A percentile compares a stretch with the other conserved stretches of the same genome.
These are phyloP conservation scores for Ennomos erosarius DNA, from an alignment of 2,888 invertebrate genomes.

Conservation along the genomic window DNA sequence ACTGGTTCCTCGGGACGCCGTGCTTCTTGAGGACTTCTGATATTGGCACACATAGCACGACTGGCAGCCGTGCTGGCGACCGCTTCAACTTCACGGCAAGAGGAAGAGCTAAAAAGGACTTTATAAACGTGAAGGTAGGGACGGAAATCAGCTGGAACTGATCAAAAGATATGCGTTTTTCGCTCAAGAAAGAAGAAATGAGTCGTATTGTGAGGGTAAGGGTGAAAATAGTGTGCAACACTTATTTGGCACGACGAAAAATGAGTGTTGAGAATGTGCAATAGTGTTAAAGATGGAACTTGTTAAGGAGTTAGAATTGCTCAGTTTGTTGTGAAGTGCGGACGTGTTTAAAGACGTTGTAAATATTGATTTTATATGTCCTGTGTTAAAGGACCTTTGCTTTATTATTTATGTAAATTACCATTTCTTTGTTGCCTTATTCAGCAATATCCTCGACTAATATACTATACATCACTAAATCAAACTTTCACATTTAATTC, in stretches of 20 bases:
- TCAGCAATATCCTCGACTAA: slow-evolving; percentile 51
- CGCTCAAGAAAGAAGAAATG: background rate
- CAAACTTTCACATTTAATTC: slow-evolving; percentile 67
- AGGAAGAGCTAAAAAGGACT: slow-evolving; percentile 23
- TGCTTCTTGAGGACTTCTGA: slow-evolving; percentile 84
- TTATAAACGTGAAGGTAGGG: no score
- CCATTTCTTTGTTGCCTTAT: slow-evolving; percentile 60
- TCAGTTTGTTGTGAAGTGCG: slow-evolving; percentile 46
- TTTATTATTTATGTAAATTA: slow-evolving; percentile 52
- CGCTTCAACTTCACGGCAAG: slow-evolving; percentile 60
- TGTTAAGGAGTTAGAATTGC: slow-evolving; percentile 33
- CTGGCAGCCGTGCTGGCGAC: slow-evolving; percentile 78
- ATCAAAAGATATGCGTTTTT: background rate
- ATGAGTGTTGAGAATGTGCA: slow-evolving; percentile 27
- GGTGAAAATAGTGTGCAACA: slow-evolving; percentile 4
- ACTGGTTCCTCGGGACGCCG: slow-evolving; percentile 89
- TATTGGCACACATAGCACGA: slow-evolving; percentile 76
- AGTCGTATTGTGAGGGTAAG: background rate
- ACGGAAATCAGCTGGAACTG: slow-evolving; percentile 9
- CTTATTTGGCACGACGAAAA: background rate
- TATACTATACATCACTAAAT: slow-evolving; percentile 55
- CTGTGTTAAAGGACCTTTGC: slow-evolving; percentile 46
- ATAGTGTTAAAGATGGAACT: slow-evolving; percentile 17
- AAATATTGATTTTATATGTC: slow-evolving; percentile 48
- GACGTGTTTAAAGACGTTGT: slow-evolving; percentile 57